Evolutionary conservation across 2,888 invertebrate genomes (phyloP).

Genomic region (Tenthredo distinguenda): DNA sequence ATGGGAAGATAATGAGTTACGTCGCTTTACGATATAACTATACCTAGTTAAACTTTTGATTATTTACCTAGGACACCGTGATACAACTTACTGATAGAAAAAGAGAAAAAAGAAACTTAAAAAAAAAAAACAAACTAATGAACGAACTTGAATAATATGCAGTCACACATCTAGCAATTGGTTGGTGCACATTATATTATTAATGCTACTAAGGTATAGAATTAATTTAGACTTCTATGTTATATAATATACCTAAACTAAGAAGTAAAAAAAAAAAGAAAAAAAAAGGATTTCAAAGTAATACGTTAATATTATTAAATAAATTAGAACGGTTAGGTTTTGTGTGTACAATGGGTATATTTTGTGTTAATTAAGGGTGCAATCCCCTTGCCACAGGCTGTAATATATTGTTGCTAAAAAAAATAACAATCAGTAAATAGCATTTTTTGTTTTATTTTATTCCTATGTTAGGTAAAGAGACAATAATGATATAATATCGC

Average conservation of each 20-base stretch:
- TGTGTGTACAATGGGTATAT: conserved; percentile 47
- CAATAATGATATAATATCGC: conserved; percentile 39
- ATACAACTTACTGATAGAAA: not conserved
- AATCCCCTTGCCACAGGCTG: conserved; percentile 49
- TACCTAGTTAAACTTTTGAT: conserved; percentile 7
- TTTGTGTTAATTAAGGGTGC: conserved; percentile 47
- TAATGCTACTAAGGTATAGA: conserved; percentile 35
- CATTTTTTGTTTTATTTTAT: conserved; percentile 49
- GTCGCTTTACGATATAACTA: not conserved
- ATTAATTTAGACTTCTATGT: conserved; percentile 44
- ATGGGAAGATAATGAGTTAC: not conserved
- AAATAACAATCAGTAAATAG: conserved; percentile 46
- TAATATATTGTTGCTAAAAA: conserved; percentile 49
- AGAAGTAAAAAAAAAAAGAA: not conserved
- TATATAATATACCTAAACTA: conserved; percentile 37
- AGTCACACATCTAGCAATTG: conserved; percentile 30
- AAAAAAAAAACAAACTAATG: not conserved
- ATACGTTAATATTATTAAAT: conserved; percentile 40
- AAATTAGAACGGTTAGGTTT: conserved; percentile 47
- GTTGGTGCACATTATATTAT: conserved; percentile 30
- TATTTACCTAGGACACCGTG: conserved; percentile 1
- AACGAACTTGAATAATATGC: conserved; percentile 8
- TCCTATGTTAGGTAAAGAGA: conserved; percentile 47
- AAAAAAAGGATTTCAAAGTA: conserved; percentile 22
- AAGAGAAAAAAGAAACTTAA: not conserved